Evolutionary conservation across 2,113 vertebrate species (phyloP), one percentile per base, ranked within the genome.

Genomic region (Oncorhynchus mykiss): DNA sequence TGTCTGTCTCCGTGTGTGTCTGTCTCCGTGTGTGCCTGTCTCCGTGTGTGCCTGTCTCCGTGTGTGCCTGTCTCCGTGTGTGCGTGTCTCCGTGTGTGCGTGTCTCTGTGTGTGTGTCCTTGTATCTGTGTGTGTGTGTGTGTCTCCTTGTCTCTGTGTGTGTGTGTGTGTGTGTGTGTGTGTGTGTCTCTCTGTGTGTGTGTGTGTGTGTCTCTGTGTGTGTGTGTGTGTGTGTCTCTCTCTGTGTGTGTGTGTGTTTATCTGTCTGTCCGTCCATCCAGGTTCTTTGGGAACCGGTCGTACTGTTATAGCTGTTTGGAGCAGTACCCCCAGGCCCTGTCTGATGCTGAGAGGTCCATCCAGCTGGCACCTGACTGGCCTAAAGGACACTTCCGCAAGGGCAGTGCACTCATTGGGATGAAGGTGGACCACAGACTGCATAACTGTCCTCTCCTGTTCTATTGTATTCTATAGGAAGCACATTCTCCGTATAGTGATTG

Each of bases 251-350:
- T 72, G 5, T 7, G 6, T 54, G 16, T 72, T 25, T 75, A 57
- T 51, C 59, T 67, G 13, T 22, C 76, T 6, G 3, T 1, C 67
- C 7, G 73, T 11, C 4, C 1, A 93, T 11, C 4, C 1, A 93
- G 92, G 80, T 93, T 93, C 87, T 94, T 94, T 82, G 93, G 94
- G 69, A 95, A 95, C 86, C 92, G 94, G 57, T 95, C 94, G 1
- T 95, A 95, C 78, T 94, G 93, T 78, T 94, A 93, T 72, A 92
- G 90, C 79, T 93, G 92, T 81, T 87, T 95, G 86, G 91, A 93
- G 81, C 91, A 93, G 77, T 94, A 94, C 79, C 78, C 88, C 67
- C 81, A 87, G 79, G 93, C 93, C 11, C 84, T 95, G 71, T 83
- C 73, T 22, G 94, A 95, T 54, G 93, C 93, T 18, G 93, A 95